A percentile compares a stretch with the other conserved stretches of the same genome.
phyloP scores from a whole-genome alignment of 2,888 invertebrate species.

The Patella caerulea region DNA sequence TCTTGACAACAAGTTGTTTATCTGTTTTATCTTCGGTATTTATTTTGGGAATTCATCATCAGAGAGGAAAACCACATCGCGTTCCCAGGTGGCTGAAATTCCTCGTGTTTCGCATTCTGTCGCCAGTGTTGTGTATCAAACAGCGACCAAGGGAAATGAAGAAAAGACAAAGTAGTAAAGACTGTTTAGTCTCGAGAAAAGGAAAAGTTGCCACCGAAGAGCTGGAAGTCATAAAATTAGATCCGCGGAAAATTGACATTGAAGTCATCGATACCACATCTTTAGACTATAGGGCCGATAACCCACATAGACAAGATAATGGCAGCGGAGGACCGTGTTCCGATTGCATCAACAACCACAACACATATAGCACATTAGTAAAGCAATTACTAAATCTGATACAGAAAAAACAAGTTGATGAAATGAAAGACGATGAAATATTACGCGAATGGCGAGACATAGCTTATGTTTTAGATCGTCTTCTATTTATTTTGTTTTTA shows the following conservation, averaged over 20 bases:
- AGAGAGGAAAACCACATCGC: slow-evolving; percentile 52
- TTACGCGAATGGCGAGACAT: slow-evolving; percentile 62
- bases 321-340: not conserved
- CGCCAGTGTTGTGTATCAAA: slow-evolving; percentile 39
- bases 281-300: slow-evolving; percentile 15
- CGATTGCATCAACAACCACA: not conserved
- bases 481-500: slow-evolving; percentile 57
- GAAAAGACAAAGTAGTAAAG: slow-evolving; percentile 7
- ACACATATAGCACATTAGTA: slow-evolving; percentile 34
- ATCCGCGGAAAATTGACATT: slow-evolving; percentile 19
- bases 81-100: slow-evolving; percentile 56
- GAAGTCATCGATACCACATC: slow-evolving; percentile 14
- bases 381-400: slow-evolving; percentile 51
- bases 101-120: slow-evolving; percentile 49
- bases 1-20: slow-evolving; percentile 64
- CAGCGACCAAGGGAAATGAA: not conserved
- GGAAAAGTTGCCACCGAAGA: slow-evolving; percentile 24
- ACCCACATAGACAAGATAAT: slow-evolving; percentile 2
- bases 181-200: slow-evolving; percentile 17
- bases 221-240: slow-evolving; percentile 25
- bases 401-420: slow-evolving; percentile 47
- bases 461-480: slow-evolving; percentile 57
- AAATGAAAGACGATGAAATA: slow-evolving; percentile 49
- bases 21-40: slow-evolving; percentile 66
- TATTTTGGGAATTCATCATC: slow-evolving; percentile 65